Evolutionary conservation across 2,797 vertebrate genomes (phyloP).

Genomic region (Notolepis coatsorum): DNA sequence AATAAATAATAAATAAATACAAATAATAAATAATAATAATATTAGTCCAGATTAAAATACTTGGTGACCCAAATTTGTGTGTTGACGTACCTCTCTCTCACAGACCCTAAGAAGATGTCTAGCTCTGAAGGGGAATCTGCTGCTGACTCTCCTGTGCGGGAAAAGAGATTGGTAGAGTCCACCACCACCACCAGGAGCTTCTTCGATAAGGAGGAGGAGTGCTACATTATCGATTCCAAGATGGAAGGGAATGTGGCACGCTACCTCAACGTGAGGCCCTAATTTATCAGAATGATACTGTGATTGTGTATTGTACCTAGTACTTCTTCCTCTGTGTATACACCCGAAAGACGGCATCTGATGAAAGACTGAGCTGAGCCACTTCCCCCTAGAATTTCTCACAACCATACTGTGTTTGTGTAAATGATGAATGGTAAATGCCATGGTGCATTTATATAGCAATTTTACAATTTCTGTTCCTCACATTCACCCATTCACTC

Average conservation of each 20-base stretch:
- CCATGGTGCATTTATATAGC: too few relatives aligned
- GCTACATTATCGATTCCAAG: slow-evolving; percentile 88
- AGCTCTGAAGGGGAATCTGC: not conserved
- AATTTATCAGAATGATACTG: not conserved
- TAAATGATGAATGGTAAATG: too few relatives aligned
- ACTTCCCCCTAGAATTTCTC: too few relatives aligned
- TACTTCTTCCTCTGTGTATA: too few relatives aligned
- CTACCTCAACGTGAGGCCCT: slow-evolving; percentile 84
- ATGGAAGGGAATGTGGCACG: slow-evolving; percentile 88
- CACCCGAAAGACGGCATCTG: too few relatives aligned
- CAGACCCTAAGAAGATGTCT: not conserved
- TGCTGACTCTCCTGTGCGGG: not conserved
- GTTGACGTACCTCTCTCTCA: not conserved
- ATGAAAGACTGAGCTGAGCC: too few relatives aligned
- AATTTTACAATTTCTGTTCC: too few relatives aligned
- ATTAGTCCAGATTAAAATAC: not conserved
- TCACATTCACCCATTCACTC: too few relatives aligned
- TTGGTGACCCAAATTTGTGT: not conserved
- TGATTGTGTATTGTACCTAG: not conserved
- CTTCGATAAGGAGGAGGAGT: slow-evolving; percentile 85
- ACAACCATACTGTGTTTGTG: too few relatives aligned
- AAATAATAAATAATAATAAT: not conserved
- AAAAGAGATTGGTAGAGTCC: not conserved
- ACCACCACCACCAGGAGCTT: slow-evolving; percentile 76
- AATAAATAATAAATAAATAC: too few relatives aligned